phyloP scores from a whole-genome alignment of 2,797 vertebrate genomes.

The Myotis myotis region DNA sequence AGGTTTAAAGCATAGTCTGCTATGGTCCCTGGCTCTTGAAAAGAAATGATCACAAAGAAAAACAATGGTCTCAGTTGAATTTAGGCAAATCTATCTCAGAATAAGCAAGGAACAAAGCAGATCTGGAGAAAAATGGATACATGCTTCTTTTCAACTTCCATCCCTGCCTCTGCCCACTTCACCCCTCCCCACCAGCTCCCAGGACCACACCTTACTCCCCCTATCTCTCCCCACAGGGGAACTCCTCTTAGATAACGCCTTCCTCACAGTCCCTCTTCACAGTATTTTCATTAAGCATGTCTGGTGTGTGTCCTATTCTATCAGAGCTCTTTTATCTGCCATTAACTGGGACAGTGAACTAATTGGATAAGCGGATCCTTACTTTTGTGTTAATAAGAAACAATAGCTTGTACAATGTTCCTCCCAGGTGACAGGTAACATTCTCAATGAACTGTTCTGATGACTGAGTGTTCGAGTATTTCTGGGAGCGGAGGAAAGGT shows the following conservation, averaged over 20 bases:
- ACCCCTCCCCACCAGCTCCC: rapidly evolving
- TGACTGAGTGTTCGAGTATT: background rate
- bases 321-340: background rate
- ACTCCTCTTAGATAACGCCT: background rate
- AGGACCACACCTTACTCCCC: too few relatives aligned
- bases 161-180: background rate
- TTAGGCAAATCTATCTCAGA: background rate
- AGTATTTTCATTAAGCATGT: background rate
- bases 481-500: background rate
- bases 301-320: background rate
- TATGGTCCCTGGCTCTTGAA: background rate
- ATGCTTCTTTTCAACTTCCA: background rate
- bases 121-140: background rate
- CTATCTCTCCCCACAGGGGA: background rate
- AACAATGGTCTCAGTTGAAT: background rate
- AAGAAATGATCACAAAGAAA: background rate
- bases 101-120: background rate
- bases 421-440: background rate
- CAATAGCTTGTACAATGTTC: background rate
- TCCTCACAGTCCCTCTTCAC: background rate
- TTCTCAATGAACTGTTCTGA: background rate
- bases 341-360: background rate
- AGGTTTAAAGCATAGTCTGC: background rate
- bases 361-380: background rate
- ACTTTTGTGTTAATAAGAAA: slow-evolving; percentile 25